Evolutionary conservation across 2,888 invertebrate species (phyloP).

Genomic region (Parnassius smintheus): DNA sequence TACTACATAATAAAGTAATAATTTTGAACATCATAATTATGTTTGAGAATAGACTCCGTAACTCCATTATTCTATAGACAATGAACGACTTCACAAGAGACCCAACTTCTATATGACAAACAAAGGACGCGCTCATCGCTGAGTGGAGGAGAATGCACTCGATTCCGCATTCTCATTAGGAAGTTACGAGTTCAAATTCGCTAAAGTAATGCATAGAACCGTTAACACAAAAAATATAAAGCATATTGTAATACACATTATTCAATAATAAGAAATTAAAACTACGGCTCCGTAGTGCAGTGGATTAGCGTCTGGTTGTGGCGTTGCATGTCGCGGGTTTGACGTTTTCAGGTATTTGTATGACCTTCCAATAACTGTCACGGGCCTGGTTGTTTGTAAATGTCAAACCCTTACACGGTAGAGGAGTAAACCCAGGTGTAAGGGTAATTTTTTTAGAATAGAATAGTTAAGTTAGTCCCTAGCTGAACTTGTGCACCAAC

Average conservation of each 20-base stretch:
- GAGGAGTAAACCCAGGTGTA: no score
- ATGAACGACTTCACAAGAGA: constrained; percentile 5
- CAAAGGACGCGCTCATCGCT: constrained; percentile 12
- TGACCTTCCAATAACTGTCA: no score
- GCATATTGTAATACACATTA: neutral
- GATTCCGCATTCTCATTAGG: constrained; percentile 14
- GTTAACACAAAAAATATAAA: constrained; percentile 7
- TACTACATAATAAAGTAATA: neutral
- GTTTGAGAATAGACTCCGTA: constrained; percentile 4
- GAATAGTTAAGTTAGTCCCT: no score
- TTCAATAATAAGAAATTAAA: no score
- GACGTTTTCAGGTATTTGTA: no score
- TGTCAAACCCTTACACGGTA: no score
- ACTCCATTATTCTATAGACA: constrained; percentile 18
- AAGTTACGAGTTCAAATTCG: constrained; percentile 15
- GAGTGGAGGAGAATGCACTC: constrained; percentile 1
- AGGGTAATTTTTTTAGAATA: no score
- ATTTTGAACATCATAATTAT: constrained; percentile 12
- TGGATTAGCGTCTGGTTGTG: no score
- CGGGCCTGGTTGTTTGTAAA: no score
- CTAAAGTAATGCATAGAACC: constrained; percentile 2
- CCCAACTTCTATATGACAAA: constrained; percentile 6
- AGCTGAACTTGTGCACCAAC: no score
- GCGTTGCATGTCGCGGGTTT: no score
- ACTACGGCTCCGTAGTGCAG: no score